Conservation (phyloP, 92 coral and sea anemone species). For the Actinostola sp. region DNA sequence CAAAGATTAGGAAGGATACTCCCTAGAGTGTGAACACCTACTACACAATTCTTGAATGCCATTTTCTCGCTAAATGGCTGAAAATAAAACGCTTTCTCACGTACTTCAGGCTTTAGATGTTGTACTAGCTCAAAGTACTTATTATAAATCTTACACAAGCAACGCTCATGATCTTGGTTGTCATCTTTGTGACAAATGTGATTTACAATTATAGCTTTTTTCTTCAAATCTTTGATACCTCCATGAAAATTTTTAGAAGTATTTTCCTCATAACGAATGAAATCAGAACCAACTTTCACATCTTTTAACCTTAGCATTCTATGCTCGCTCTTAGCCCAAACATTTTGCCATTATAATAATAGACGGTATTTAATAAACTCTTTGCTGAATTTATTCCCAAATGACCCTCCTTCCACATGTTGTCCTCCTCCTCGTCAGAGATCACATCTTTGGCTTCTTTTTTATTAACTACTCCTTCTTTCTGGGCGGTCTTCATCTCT, state of each 20-base stretch:
- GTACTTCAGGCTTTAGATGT: background rate
- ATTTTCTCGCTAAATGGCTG: background rate
- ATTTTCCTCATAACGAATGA: background rate
- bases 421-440: background rate
- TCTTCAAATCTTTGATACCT: conserved; percentile 31
- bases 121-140: background rate
- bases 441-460: background rate
- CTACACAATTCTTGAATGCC: conserved; percentile 6
- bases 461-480: background rate
- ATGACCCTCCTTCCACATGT: conserved; percentile 6
- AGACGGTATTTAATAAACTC: conserved; percentile 7
- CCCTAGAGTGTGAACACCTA: conserved; percentile 9
- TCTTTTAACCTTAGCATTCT: conserved; percentile 10
- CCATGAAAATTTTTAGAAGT: conserved; percentile 25
- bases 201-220: conserved; percentile 14
- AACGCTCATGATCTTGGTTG: conserved; percentile 20
- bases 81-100: conserved; percentile 3
- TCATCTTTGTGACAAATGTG: conserved; percentile 8
- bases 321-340: conserved; percentile 28
- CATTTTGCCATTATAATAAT: conserved; percentile 22
- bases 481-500: background rate
- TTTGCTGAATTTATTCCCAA: conserved; percentile 4
- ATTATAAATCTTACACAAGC: background rate
- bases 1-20: conserved; percentile 4
- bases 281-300: background rate